phyloP scores from a whole-genome alignment of 2,888 invertebrate genomes.

The Eretmocerus hayati region DNA sequence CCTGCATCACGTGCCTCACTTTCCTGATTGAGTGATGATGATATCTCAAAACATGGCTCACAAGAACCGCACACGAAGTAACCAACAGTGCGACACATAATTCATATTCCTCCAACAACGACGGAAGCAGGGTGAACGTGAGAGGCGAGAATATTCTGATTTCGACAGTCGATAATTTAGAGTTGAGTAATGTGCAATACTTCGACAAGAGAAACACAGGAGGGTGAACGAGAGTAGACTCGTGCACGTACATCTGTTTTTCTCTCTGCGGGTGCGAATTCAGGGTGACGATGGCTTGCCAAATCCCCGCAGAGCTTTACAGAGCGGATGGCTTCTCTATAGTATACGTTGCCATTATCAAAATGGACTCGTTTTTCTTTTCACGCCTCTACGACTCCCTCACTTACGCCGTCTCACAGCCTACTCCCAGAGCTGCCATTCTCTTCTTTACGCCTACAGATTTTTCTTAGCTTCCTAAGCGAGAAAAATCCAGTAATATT shows the following conservation, averaged over 20 bases:
- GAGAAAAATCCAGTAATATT: slow-evolving; percentile 1
- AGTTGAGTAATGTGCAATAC: slow-evolving; percentile 21
- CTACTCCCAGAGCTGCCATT: slow-evolving; percentile 2
- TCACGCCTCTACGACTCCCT: slow-evolving; percentile 19
- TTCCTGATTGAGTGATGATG: no score
- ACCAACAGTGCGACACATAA: no score
- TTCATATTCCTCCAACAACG: no score
- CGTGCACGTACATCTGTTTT: slow-evolving; percentile 25
- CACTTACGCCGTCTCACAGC: not conserved
- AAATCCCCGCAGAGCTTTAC: slow-evolving; percentile 43
- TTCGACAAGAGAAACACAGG: not conserved
- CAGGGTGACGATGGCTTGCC: slow-evolving; percentile 36
- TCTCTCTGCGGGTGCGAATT: slow-evolving; percentile 26
- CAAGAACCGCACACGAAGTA: no score
- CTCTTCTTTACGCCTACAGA: slow-evolving; percentile 10
- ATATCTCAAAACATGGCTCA: no score
- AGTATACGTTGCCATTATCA: slow-evolving; percentile 40
- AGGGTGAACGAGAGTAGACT: slow-evolving; percentile 6
- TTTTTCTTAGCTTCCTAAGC: slow-evolving; percentile 6
- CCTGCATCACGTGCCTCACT: no score
- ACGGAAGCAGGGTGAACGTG: no score
- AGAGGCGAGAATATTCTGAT: no score
- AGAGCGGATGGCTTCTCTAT: slow-evolving; percentile 36
- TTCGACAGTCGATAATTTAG: slow-evolving; percentile 37
- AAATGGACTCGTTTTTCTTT: slow-evolving; percentile 42